Percentiles rank a stretch among this genome's conserved stretches.
Conservation (phyloP, 2,113 vertebrate species). For the Todiramphus saurophagus region DNA sequence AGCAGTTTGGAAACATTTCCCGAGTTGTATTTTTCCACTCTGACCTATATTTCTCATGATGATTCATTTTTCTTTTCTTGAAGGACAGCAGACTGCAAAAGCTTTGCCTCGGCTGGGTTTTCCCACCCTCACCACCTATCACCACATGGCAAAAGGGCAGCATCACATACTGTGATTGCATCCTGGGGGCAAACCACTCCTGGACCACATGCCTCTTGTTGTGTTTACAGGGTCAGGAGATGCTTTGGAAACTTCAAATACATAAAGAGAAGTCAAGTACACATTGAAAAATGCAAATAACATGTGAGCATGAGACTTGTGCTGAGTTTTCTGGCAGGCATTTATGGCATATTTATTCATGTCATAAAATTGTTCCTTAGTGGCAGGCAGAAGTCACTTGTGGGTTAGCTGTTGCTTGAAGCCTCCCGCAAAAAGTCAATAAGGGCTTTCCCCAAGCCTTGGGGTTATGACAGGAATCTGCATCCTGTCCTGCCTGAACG, state of each 20-base stretch:
- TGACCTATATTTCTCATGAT: neutral
- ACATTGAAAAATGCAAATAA: neutral
- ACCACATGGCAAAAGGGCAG: neutral
- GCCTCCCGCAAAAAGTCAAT: neutral
- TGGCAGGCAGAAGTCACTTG: neutral
- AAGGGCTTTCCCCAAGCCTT: neutral
- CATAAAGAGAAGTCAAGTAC: neutral
- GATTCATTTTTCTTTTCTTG: neutral
- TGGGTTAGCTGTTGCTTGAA: neutral
- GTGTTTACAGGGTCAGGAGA: neutral
- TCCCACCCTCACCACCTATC: neutral
- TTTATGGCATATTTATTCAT: neutral
- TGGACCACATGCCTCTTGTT: neutral
- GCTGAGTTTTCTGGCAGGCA: accelerated
- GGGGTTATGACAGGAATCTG: neutral
- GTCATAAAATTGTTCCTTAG: neutral
- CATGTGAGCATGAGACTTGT: accelerated
- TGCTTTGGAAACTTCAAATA: neutral
- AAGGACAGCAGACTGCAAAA: neutral
- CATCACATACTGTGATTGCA: accelerated
- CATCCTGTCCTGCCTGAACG: neutral
- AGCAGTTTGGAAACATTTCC: neutral
- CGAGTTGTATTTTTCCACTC: neutral
- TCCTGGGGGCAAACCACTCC: accelerated
- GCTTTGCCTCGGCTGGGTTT: accelerated